Percentiles rank a stretch among this genome's conserved stretches.
These are phyloP conservation scores for Lepus americanus DNA, from an alignment of 2,113 vertebrate genomes.

Conservation along the genomic window DNA sequence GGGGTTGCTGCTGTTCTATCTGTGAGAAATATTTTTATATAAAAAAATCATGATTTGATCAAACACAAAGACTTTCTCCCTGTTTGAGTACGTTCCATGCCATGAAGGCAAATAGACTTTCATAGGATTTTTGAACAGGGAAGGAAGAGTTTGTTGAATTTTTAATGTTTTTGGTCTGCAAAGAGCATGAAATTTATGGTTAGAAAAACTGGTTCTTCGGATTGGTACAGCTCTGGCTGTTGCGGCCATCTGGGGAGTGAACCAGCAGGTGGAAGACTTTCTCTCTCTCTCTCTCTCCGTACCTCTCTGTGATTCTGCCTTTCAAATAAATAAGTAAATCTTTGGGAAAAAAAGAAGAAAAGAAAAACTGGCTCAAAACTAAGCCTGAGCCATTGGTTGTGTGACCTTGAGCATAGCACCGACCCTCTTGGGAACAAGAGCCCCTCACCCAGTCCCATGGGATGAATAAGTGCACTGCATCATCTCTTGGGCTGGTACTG, in stretches of 20 bases:
- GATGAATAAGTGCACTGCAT: fast-evolving
- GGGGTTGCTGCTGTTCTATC: background rate
- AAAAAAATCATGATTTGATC: background rate
- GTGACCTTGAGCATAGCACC: background rate
- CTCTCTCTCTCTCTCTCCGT: no score
- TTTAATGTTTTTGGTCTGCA: conserved; percentile 28
- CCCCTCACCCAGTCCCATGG: background rate
- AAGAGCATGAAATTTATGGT: background rate
- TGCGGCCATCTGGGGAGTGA: no score
- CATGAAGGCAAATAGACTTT: conserved; percentile 48
- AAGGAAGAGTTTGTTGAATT: background rate
- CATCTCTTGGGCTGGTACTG: background rate
- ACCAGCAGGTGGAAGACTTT: no score
- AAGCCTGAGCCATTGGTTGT: background rate
- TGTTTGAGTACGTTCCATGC: background rate
- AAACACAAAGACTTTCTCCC: conserved; percentile 4
- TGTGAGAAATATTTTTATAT: conserved; percentile 22
- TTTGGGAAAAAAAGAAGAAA: no score
- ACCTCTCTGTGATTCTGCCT: no score
- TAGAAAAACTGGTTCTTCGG: background rate
- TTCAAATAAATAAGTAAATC: no score
- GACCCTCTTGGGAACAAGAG: background rate
- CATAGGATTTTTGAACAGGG: background rate
- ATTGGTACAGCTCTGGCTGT: no score
- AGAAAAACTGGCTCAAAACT: background rate